Percentiles rank a stretch among this genome's conserved stretches.
These are phyloP conservation scores for Andrena bicolor DNA, from an alignment of 2,888 invertebrate genomes.

Conservation along the genomic window DNA sequence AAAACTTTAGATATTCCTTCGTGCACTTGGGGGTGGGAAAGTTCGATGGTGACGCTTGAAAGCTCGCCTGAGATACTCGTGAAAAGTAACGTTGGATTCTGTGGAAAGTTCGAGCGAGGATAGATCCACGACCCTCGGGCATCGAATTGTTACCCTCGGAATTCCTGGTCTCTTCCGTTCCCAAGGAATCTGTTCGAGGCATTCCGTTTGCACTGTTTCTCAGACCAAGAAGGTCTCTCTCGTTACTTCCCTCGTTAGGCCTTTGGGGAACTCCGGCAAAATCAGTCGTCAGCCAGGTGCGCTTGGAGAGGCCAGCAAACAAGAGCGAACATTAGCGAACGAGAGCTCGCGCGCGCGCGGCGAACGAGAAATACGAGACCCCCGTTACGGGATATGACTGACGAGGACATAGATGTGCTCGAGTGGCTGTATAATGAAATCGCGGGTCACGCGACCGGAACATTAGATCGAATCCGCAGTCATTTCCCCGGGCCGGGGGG, in stretches of 20 bases:
- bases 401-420: slow-evolving; percentile 68
- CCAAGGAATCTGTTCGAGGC: background rate
- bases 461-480: slow-evolving; percentile 63
- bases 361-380: slow-evolving; percentile 70
- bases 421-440: slow-evolving; percentile 71
- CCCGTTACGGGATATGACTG: slow-evolving; percentile 61
- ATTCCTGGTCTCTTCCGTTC: background rate
- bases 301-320: slow-evolving; percentile 19
- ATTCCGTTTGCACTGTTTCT: background rate
- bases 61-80: too few relatives aligned
- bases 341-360: too few relatives aligned
- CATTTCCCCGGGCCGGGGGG: slow-evolving; percentile 59
- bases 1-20: background rate
- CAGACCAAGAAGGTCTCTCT: too few relatives aligned
- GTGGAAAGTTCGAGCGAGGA: too few relatives aligned
- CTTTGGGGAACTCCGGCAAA: background rate
- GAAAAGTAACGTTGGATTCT: too few relatives aligned
- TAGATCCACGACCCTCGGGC: too few relatives aligned
- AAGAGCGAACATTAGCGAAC: too few relatives aligned
- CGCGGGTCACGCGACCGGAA: slow-evolving; percentile 72
- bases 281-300: slow-evolving; percentile 19
- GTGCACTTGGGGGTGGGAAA: background rate
- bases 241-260: background rate
- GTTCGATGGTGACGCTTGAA: too few relatives aligned
- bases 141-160: background rate